Conservation (phyloP, 2,888 invertebrate species). For the Polylopha cassiicola region DNA sequence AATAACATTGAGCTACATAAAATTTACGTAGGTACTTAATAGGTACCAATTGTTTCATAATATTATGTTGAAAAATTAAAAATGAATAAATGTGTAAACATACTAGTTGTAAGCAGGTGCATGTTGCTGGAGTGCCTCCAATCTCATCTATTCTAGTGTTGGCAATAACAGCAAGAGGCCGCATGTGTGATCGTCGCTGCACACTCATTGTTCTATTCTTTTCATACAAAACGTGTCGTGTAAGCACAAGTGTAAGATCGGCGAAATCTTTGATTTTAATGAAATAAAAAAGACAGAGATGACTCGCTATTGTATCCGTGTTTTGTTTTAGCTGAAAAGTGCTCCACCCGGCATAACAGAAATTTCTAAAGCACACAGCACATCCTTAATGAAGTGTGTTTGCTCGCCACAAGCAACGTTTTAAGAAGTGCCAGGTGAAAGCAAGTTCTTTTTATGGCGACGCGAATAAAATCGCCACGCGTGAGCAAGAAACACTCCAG, state of each 20-base stretch:
- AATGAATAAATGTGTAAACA: constrained; percentile 23
- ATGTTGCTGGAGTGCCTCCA: constrained; percentile 46
- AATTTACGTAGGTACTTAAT: too few relatives aligned
- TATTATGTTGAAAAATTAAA: too few relatives aligned
- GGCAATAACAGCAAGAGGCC: constrained; percentile 50
- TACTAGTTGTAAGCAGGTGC: constrained; percentile 34
- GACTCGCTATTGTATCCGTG: too few relatives aligned
- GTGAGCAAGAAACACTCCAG: constrained; percentile 45
- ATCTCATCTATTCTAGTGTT: constrained; percentile 52
- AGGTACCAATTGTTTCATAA: too few relatives aligned
- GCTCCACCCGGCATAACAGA: constrained; percentile 11
- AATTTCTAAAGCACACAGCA: constrained; percentile 25
- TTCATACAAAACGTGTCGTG: constrained; percentile 54
- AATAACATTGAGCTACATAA: too few relatives aligned
- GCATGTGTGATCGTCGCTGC: constrained; percentile 60
- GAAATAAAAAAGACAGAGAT: constrained; percentile 1
- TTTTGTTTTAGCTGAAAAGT: constrained; percentile 4
- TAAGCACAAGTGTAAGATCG: constrained; percentile 52
- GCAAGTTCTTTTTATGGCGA: constrained; percentile 52
- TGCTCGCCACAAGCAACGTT: constrained; percentile 38
- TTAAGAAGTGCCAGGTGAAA: constrained; percentile 53
- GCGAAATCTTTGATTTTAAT: constrained; percentile 26
- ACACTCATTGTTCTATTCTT: constrained; percentile 52
- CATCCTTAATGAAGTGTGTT: constrained; percentile 53
- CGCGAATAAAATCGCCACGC: constrained; percentile 58